A percentile compares a stretch with the other conserved stretches of the same genome.
Evolutionary conservation across 2,797 vertebrate species (phyloP).

Genomic region (Sebastes minor): DNA sequence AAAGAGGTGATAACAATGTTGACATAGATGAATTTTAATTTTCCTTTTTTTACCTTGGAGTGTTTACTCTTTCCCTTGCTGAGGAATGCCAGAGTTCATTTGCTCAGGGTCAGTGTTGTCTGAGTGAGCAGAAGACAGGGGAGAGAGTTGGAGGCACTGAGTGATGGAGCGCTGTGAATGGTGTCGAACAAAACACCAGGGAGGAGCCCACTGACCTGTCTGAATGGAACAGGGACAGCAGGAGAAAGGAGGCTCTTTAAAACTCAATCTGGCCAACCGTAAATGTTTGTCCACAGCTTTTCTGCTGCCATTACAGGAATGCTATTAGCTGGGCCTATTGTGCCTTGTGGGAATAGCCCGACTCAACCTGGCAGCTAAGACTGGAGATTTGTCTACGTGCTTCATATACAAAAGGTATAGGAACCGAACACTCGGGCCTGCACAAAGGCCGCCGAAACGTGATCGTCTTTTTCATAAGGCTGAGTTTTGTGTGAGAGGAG

Average conservation of each 20-base stretch:
- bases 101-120: slow-evolving; percentile 18
- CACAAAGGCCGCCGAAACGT: slow-evolving; percentile 69
- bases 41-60: background rate
- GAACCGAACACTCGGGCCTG: slow-evolving; percentile 58
- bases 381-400: slow-evolving; percentile 54
- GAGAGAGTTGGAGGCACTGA: slow-evolving; percentile 41
- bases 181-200: slow-evolving; percentile 50
- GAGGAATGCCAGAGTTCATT: slow-evolving; percentile 22
- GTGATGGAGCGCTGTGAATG: slow-evolving; percentile 53
- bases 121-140: slow-evolving; percentile 19
- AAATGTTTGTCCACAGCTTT: slow-evolving; percentile 67
- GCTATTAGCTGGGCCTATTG: slow-evolving; percentile 55
- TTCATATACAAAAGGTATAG: slow-evolving; percentile 62
- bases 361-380: slow-evolving; percentile 52
- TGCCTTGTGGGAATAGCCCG: slow-evolving; percentile 65
- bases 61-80: background rate
- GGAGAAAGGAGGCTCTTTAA: slow-evolving; percentile 55
- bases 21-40: too few relatives aligned
- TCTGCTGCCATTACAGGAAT: slow-evolving; percentile 56
- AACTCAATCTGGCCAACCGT: slow-evolving; percentile 56
- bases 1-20: background rate
- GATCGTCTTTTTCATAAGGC: slow-evolving; percentile 65
- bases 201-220: slow-evolving; percentile 54
- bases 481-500: slow-evolving; percentile 44
- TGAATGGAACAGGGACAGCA: slow-evolving; percentile 53